Evolutionary conservation across 2,113 vertebrate species (phyloP).

Genomic region (Scophthalmus maximus): DNA sequence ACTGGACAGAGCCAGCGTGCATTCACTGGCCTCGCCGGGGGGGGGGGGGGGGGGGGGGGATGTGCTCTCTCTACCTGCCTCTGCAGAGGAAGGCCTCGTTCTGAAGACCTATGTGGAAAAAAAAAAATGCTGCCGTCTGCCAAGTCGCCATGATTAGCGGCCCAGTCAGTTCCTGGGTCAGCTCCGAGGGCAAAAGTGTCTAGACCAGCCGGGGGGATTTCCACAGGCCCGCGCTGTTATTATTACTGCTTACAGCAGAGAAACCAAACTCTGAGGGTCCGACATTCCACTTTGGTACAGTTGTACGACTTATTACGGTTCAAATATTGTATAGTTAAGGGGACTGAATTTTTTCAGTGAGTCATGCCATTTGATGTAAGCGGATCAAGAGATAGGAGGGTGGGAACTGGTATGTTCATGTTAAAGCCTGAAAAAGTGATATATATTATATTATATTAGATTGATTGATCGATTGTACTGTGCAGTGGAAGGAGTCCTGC

Average conservation of each 20-base stretch:
- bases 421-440: background rate
- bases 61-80: too few species aligned
- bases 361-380: constrained; percentile 40
- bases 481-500: constrained; percentile 11
- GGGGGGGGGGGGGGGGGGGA: too few species aligned
- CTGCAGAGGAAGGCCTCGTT: constrained; percentile 73
- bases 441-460: background rate
- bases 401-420: constrained; percentile 34
- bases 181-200: constrained; percentile 63
- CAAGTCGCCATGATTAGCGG: constrained; percentile 73
- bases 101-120: constrained; percentile 70
- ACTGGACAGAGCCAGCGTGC: constrained; percentile 55
- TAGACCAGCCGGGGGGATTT: constrained; percentile 66
- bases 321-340: constrained; percentile 56
- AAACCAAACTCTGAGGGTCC: constrained; percentile 30
- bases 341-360: constrained; percentile 49
- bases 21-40: constrained; percentile 47
- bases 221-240: constrained; percentile 66
- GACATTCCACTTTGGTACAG: constrained; percentile 30
- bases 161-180: constrained; percentile 73
- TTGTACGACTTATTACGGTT: constrained; percentile 42
- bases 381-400: constrained; percentile 37
- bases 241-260: constrained; percentile 61
- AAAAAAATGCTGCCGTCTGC: constrained; percentile 66
- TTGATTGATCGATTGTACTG: constrained; percentile 23